These are phyloP conservation scores for Helicoverpa zea DNA, from an alignment of 1,140 invertebrate genomes.

Conservation along the genomic window DNA sequence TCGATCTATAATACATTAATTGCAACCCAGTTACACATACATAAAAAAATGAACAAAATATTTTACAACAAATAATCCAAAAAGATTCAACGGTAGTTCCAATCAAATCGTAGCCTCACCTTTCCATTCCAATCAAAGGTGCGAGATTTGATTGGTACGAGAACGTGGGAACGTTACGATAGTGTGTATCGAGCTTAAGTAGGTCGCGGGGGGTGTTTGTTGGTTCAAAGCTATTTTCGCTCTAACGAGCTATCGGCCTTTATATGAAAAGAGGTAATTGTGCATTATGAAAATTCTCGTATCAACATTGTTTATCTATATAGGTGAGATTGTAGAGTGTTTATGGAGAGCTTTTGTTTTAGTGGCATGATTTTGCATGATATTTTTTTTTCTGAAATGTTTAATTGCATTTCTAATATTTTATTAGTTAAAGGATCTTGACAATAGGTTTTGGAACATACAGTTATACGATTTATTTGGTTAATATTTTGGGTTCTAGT, in stretches of 20 bases:
- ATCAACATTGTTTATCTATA: constrained; percentile 24
- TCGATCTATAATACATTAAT: background rate
- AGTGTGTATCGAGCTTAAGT: constrained; percentile 34
- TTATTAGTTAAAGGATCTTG: no score
- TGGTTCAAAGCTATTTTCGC: constrained; percentile 32
- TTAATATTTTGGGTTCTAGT: no score
- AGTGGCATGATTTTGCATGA: background rate
- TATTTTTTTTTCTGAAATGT: background rate
- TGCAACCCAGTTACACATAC: no score
- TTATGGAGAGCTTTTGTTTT: background rate
- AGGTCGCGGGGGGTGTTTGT: constrained; percentile 35
- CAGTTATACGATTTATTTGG: no score
- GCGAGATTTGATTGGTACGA: constrained; percentile 35
- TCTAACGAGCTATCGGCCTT: constrained; percentile 42
- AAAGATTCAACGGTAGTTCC: background rate
- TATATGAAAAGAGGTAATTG: constrained; percentile 35
- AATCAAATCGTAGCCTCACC: constrained; percentile 13
- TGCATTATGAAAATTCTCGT: constrained; percentile 23
- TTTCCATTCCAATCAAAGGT: constrained; percentile 44
- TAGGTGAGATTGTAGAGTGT: background rate
- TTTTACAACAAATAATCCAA: background rate
- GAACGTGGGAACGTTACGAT: constrained; percentile 32
- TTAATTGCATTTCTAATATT: background rate
- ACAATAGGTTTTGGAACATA: no score
- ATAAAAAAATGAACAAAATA: no score